Conservation (phyloP, 1,140 invertebrate species). For the Leptopilina boulardi region DNA sequence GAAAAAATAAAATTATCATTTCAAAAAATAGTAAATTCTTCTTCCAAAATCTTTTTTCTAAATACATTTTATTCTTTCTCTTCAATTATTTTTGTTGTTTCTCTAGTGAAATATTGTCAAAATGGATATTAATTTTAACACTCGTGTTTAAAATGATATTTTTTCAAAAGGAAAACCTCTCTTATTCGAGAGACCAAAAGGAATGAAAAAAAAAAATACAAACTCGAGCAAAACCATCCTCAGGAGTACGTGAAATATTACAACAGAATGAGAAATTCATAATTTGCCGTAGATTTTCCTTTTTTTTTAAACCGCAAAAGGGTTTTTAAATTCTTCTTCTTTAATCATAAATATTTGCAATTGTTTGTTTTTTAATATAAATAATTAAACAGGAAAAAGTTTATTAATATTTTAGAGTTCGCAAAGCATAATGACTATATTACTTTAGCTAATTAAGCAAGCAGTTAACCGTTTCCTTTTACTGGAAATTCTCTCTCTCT, state of each 20-base stretch:
- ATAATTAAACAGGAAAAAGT: background rate
- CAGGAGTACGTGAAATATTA: slow-evolving; percentile 1
- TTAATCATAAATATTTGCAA: background rate
- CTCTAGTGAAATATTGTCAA: no score
- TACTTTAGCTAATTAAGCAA: slow-evolving; percentile 8
- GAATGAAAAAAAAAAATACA: background rate
- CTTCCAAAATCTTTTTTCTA: background rate
- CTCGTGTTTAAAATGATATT: background rate
- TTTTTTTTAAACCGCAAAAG: no score
- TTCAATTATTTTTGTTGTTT: background rate
- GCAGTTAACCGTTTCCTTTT: background rate
- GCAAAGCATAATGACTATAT: background rate
- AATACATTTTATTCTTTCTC: background rate
- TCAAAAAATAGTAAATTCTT: background rate
- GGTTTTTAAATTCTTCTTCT: background rate
- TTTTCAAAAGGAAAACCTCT: background rate
- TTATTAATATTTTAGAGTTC: background rate
- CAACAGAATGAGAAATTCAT: slow-evolving; percentile 11
- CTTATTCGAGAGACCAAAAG: background rate
- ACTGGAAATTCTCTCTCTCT: background rate
- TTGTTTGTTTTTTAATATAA: background rate
- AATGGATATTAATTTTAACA: background rate
- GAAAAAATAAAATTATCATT: background rate
- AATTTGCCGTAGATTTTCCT: background rate
- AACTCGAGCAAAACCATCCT: background rate